A percentile compares a stretch with the other conserved stretches of the same genome.
These are phyloP conservation scores for Zaprionus ornatus DNA, from an alignment of 1,140 invertebrate species.

Conservation along the genomic window DNA sequence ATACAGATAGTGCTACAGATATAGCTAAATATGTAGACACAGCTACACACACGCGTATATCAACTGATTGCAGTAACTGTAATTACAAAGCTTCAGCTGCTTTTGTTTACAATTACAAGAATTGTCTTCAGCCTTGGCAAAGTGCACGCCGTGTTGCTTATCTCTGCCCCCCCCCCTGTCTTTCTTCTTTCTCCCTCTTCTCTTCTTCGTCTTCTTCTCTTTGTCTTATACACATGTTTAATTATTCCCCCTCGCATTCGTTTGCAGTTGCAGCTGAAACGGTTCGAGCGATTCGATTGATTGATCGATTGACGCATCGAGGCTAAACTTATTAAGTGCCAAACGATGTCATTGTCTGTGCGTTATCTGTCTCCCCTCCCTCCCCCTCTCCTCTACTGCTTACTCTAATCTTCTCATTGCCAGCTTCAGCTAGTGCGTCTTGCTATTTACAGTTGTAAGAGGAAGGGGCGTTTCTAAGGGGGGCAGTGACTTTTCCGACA, in stretches of 20 bases:
- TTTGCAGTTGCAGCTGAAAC: constrained; percentile 37
- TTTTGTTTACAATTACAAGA: constrained; percentile 40
- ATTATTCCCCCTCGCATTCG: constrained; percentile 27
- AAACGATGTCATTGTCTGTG: constrained; percentile 73
- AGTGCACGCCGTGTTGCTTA: constrained; percentile 26
- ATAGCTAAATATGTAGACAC: neutral
- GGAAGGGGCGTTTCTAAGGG: neutral
- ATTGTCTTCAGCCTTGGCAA: constrained; percentile 36
- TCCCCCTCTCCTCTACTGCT: no score
- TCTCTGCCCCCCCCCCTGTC: neutral
- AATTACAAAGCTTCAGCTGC: neutral
- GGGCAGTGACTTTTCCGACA: constrained; percentile 30
- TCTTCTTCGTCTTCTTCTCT: neutral
- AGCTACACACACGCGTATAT: neutral
- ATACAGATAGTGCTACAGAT: neutral
- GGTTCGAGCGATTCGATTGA: constrained; percentile 47
- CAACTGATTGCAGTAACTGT: neutral
- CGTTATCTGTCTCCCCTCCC: neutral
- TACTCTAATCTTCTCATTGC: neutral
- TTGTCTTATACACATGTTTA: constrained; percentile 44
- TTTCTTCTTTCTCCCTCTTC: neutral
- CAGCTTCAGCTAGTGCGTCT: no score
- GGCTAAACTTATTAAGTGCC: constrained; percentile 72
- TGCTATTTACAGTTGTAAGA: no score
- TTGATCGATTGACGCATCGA: constrained; percentile 69